phyloP scores from a whole-genome alignment of 2,888 invertebrate genomes.

The Leptura quadrifasciata region DNA sequence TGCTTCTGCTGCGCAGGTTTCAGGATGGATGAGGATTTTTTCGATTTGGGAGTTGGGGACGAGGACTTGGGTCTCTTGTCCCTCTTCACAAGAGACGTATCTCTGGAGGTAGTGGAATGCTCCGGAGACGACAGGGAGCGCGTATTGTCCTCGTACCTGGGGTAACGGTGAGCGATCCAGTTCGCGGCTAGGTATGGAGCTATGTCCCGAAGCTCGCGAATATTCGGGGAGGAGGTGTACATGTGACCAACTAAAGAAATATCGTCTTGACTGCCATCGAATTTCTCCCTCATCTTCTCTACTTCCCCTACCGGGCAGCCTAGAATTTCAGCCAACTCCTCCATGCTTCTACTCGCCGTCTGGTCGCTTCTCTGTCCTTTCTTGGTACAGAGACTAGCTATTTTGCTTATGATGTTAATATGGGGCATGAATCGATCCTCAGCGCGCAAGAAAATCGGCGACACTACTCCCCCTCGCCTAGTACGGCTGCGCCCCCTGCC shows the following conservation, averaged over 20 bases:
- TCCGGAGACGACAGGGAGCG: slow-evolving; percentile 78
- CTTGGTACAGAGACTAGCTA: slow-evolving; percentile 77
- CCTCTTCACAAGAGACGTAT: slow-evolving; percentile 72
- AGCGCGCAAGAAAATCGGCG: slow-evolving; percentile 81
- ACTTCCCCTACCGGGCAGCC: slow-evolving; percentile 80
- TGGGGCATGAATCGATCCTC: slow-evolving; percentile 90
- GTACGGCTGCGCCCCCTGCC: slow-evolving; percentile 75
- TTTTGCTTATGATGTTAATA: slow-evolving; percentile 92
- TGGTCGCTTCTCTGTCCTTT: slow-evolving; percentile 64
- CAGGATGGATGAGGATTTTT: slow-evolving; percentile 69
- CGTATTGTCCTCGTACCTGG: slow-evolving; percentile 82
- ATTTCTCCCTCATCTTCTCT: slow-evolving; percentile 82
- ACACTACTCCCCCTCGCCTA: slow-evolving; percentile 74
- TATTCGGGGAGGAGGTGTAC: slow-evolving; percentile 88
- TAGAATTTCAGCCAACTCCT: slow-evolving; percentile 69
- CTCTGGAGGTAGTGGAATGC: slow-evolving; percentile 63
- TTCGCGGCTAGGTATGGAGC: slow-evolving; percentile 86
- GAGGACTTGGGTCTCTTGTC: slow-evolving; percentile 73
- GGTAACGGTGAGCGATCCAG: slow-evolving; percentile 89
- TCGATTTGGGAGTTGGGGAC: slow-evolving; percentile 75
- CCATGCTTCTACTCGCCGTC: slow-evolving; percentile 63
- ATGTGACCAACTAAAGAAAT: slow-evolving; percentile 84
- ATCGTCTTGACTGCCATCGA: slow-evolving; percentile 77
- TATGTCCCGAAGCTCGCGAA: slow-evolving; percentile 85
- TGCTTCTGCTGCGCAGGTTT: slow-evolving; percentile 66